Evolutionary conservation across 2,797 vertebrate species (phyloP), one percentile per base, ranked within the genome.

Genomic region (Channa striata): DNA sequence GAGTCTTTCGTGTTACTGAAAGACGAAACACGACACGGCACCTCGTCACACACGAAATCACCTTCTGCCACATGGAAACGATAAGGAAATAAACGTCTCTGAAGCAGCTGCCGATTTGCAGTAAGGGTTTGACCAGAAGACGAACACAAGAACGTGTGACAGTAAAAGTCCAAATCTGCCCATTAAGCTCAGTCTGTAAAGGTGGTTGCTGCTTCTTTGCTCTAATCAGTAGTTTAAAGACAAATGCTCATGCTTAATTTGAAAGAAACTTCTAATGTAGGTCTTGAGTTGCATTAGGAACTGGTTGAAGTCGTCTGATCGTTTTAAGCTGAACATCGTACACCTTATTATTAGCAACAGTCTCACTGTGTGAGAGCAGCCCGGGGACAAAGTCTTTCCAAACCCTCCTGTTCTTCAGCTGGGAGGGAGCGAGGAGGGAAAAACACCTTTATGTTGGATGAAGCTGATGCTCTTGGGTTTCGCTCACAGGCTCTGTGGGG

Each of bases 401-500:
- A 12, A 39, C 0, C 1, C n/a, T 11, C 30, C 42, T 14, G 19
- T 60, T 53, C 44, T 53, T 42, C 46, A 57, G 21, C 72, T 25
- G 69, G 23, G 47, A 14, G 39, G 16, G 21, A 33, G 30, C 37
- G 16, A 57, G 4, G 23, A 21, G 6, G 12, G 37, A 43, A 30
- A 5, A 17, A 54, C 4, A 30, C 25, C 25, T 47, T 3, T 11
- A 16, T 46, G 47, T 19, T 16, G 0, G 2, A 20, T 47, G 19
- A 23, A 5, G 20, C 25, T 7, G 11, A 10, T n/a, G n/a, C 8
- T 33, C 10, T 25, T 37, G 36, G 36, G 6, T 37, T 30, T 49
- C 17, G 16, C 34, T 0, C 30, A 8, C 11, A 37, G 4, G 6
- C 16, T 43, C 30, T 0, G 4, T 11, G 4, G 1, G 8, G 19